Conservation (phyloP, 2,113 vertebrate species). For the Gallinago undulata region DNA sequence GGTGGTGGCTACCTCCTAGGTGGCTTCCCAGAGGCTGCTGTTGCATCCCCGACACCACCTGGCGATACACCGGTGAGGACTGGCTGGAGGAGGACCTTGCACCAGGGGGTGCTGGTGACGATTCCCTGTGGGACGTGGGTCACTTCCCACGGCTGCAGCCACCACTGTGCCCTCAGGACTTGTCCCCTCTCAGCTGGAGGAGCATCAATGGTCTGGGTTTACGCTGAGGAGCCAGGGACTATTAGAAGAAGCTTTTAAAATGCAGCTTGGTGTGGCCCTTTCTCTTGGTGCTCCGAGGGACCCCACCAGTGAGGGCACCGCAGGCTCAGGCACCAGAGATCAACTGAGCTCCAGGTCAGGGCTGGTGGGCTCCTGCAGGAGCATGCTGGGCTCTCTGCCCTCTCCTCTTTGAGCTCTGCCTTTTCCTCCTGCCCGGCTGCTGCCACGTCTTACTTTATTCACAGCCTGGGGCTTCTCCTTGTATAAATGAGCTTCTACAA, state of each 20-base stretch:
- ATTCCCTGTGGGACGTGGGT: neutral
- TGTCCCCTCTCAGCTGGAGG: neutral
- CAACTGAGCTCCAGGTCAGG: neutral
- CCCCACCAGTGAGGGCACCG: neutral
- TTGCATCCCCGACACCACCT: rapidly evolving
- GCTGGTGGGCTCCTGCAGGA: neutral
- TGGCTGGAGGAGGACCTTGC: neutral
- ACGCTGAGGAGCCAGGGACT: neutral
- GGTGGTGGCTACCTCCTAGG: rapidly evolving
- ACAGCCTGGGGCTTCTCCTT: neutral
- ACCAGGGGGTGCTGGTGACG: neutral
- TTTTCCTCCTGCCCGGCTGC: neutral
- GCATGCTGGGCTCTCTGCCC: neutral
- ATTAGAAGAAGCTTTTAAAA: neutral
- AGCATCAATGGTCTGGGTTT: neutral
- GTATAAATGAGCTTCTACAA: neutral
- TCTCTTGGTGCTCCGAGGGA: neutral
- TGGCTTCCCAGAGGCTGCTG: neutral
- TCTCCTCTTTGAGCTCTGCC: neutral
- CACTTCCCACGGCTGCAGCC: neutral
- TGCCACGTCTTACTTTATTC: neutral
- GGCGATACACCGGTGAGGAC: rapidly evolving
- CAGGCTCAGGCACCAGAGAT: rapidly evolving
- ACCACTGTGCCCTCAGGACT: rapidly evolving
- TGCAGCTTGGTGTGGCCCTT: neutral